Base-by-base conservation (phyloP, 37 sponge, comb jelly and placozoan species). In the Chondrosia reniformis region DNA sequence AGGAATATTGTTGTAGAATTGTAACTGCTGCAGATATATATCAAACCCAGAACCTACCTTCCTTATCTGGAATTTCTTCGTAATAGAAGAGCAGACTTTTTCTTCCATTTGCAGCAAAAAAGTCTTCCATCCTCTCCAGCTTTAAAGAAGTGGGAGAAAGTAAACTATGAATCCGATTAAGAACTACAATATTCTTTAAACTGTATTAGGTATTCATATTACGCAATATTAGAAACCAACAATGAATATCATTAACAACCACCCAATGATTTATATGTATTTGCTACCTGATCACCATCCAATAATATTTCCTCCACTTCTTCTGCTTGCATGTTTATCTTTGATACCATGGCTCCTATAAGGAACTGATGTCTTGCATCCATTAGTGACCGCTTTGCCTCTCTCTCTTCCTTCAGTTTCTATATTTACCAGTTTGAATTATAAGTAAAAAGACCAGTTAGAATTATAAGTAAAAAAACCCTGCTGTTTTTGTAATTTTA, bases 331-430 rank as follows among this genome's bases (percentile, higher is more conserved):
- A 86, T 75, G 76, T 67, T 55, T 21, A 90, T 52, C 59, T 83
- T 75, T 4, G 80, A 46, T 2, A 83, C 69, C 30, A 91, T 43
- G 9, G 80, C 58, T 1, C 44, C 32, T 17, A 84, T 55, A 6
- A 94, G 41, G 46, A 66, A 91, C 77, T 77, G 57, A 56, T 92
- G 90, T 76, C 92, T 63, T 39, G 85, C 74, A 42, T 84, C 83
- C 28, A 89, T 77, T 31, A 37, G 32, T n/a, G 57, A 83, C 42
- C 91, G 36, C 76, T 86, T 81, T 21, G 78, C 54, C 34, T 89
- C 91, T 15, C 82, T 56, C 80, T 85, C 83, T 52, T 82, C 91
- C 12, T 75, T 69, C 57, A 82, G 55, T 34, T 67, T 79, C 33
- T 65, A 69, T n/a, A n/a, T n/a, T n/a, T n/a, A n/a, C n/a, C n/a